Conservation (phyloP, 2,888 invertebrate species). For the Halocaridina rubra region DNA sequence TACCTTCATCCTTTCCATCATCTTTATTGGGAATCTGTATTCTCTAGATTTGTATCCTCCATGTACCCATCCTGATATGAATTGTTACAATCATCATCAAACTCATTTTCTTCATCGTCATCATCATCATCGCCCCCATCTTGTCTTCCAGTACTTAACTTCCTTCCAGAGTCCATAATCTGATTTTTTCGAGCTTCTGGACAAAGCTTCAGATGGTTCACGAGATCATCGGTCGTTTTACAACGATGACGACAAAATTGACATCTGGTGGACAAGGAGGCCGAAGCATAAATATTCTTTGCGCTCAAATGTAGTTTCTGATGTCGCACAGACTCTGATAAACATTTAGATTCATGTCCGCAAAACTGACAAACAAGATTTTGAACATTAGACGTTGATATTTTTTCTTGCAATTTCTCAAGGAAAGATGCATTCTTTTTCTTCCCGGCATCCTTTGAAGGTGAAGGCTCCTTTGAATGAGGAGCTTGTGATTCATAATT, state of each 20-base stretch:
- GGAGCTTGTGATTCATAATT: conserved; percentile 12
- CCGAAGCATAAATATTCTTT: conserved; percentile 52
- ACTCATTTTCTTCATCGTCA: no score
- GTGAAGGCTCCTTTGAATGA: conserved; percentile 42
- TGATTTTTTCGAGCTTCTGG: conserved; percentile 71
- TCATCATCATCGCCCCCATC: conserved; percentile 67
- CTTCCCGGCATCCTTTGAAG: conserved; percentile 68
- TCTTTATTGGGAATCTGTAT: neutral
- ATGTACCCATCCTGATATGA: conserved; percentile 30
- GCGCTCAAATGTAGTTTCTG: conserved; percentile 72
- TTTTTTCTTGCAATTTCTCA: conserved; percentile 82
- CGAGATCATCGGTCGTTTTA: conserved; percentile 84
- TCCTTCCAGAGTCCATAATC: conserved; percentile 49
- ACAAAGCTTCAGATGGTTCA: conserved; percentile 81
- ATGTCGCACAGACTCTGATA: conserved; percentile 84
- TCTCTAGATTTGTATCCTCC: neutral
- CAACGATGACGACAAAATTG: conserved; percentile 88
- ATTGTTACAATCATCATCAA: no score
- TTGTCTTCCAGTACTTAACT: conserved; percentile 40
- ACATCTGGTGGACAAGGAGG: conserved; percentile 77
- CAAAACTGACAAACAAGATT: conserved; percentile 79
- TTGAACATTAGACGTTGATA: conserved; percentile 75
- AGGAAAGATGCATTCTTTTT: conserved; percentile 84
- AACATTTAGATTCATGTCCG: conserved; percentile 82
- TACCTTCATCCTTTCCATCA: neutral